Evolutionary conservation across 2,113 vertebrate genomes (phyloP).

Genomic region (Alethe diademata): DNA sequence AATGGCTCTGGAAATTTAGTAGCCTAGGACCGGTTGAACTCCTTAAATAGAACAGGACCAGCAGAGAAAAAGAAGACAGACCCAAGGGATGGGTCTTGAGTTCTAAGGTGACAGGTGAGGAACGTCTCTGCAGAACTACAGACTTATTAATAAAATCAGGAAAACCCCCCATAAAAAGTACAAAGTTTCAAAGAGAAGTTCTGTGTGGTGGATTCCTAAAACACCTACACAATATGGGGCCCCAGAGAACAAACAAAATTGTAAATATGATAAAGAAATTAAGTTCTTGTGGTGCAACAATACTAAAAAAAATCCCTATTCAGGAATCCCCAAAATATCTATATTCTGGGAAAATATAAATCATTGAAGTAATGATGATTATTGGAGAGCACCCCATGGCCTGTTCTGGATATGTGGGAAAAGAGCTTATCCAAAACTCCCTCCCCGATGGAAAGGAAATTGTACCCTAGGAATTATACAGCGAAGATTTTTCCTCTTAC

Average conservation of each 20-base stretch:
- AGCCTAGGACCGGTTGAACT: neutral
- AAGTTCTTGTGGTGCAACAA: neutral
- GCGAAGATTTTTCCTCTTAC: neutral
- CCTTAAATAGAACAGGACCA: neutral
- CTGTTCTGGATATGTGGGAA: neutral
- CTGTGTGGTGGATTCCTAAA: neutral
- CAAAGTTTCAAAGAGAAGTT: neutral
- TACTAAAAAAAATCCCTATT: neutral
- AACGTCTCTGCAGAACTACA: neutral
- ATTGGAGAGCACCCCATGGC: neutral
- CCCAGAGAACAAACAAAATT: neutral
- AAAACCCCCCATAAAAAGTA: neutral
- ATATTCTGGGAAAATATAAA: neutral
- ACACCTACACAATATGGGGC: neutral
- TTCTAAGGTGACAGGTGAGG: neutral
- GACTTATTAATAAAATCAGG: neutral
- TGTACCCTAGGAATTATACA: neutral
- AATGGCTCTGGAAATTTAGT: neutral
- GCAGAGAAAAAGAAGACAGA: neutral
- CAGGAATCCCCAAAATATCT: neutral
- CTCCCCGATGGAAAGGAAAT: neutral
- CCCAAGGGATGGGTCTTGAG: too few species aligned
- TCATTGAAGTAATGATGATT: neutral
- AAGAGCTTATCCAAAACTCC: neutral
- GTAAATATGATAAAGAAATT: neutral